Evolutionary conservation across 2,888 invertebrate genomes (phyloP), one percentile per base, ranked within the genome.

Genomic region (Dolichomitus sp.): DNA sequence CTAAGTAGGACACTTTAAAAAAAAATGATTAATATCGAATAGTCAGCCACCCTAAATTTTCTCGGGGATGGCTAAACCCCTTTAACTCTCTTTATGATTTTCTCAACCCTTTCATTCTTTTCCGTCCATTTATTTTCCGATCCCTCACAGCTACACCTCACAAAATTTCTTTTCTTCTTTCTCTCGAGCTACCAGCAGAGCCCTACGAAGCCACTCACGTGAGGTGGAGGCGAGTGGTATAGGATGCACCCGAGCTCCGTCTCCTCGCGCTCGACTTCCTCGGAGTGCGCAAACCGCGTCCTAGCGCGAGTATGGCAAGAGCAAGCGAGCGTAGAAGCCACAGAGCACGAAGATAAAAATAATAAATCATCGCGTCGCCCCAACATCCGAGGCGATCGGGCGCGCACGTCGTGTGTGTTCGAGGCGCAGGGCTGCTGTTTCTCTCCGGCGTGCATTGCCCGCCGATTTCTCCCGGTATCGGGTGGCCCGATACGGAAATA

Each of bases 401-500:
- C 78, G 70, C 69, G 81, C 83, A 61, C 65, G 83, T 79, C 77
- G 61, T 59, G 77, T 80, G 40, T 54, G 57, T 45, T 57, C 40
- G 54, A 37, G 69, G 5, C 37, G 50, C n/a, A 7, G 54, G 23
- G 54, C 9, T 37, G 50, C n/a, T 14, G 19, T 7, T 61, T 14
- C 48, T 57, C 57, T 48, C 27, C 40, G 19, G 40, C 45, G 54
- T 72, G 73, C 66, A 75, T 75, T 40, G 72, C 54, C 52, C 30
- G 52, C 81, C 81, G 84, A 84, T 84, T 81, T 81, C 68, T 79
- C 78, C 66, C 63, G 75, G 84, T 84, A 80, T 81, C 81, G 70
- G 83, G 48, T 59, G 63, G 80, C 77, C 89, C 90, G 90, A 92
- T 93, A 91, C 91, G 92, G 90, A 92, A 92, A 92, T 90, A 90